Evolutionary conservation across 2,888 invertebrate genomes (phyloP).

Genomic region (Isotomurus palustris): DNA sequence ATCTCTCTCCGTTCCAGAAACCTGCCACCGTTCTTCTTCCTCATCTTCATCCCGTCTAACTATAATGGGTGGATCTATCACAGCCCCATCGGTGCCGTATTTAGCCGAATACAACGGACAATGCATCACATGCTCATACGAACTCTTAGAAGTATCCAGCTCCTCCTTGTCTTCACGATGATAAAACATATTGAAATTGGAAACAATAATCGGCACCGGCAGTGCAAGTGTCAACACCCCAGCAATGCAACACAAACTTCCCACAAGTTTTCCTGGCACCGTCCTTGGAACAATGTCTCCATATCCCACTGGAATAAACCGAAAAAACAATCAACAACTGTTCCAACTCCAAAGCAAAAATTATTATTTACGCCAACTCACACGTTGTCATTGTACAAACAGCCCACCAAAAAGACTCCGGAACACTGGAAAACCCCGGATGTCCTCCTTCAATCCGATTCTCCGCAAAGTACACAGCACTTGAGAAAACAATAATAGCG

Average conservation of each 20-base stretch:
- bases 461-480: slow-evolving; percentile 32
- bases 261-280: slow-evolving; percentile 24
- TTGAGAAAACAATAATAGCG: slow-evolving; percentile 36
- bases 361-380: background rate
- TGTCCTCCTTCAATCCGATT: background rate
- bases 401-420: slow-evolving; percentile 39
- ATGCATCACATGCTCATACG: slow-evolving; percentile 15
- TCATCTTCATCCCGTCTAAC: no score
- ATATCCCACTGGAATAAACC: slow-evolving; percentile 19
- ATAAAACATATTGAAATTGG: slow-evolving; percentile 42
- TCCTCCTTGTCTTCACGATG: slow-evolving; percentile 24
- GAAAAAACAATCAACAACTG: background rate
- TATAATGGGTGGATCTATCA: no score
- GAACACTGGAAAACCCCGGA: slow-evolving; percentile 22
- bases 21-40: no score
- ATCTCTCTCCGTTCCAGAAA: no score
- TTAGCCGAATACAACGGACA: slow-evolving; percentile 21
- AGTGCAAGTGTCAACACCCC: slow-evolving; percentile 36
- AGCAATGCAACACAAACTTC: slow-evolving; percentile 29
- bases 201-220: slow-evolving; percentile 42
- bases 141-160: background rate
- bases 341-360: background rate
- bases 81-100: slow-evolving; percentile 8
- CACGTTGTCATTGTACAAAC: slow-evolving; percentile 36
- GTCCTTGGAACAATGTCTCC: slow-evolving; percentile 26